Evolutionary conservation across 2,113 vertebrate genomes (phyloP).

Genomic region (Emydura subglobosa): DNA sequence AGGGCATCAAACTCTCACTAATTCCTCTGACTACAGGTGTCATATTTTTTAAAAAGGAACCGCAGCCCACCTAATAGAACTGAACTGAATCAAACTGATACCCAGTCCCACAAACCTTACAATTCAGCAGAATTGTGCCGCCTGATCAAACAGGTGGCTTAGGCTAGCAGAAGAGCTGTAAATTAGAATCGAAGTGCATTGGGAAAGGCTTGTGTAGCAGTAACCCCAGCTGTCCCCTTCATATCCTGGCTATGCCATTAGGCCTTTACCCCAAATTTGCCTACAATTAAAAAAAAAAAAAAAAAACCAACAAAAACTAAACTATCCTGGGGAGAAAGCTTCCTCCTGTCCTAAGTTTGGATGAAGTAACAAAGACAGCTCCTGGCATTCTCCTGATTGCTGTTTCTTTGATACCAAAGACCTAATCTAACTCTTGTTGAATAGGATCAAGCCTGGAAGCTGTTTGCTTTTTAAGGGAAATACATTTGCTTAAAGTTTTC

Average conservation of each 20-base stretch:
- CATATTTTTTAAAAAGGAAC: neutral
- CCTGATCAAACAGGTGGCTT: neutral
- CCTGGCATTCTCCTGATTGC: neutral
- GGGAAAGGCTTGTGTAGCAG: neutral
- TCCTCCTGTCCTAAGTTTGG: neutral
- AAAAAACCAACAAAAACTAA: neutral
- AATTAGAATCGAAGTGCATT: neutral
- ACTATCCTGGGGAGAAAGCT: neutral
- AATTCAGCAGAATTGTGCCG: neutral
- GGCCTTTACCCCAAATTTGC: neutral
- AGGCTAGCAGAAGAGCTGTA: neutral
- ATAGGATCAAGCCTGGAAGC: neutral
- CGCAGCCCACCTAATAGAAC: neutral
- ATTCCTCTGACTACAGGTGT: neutral
- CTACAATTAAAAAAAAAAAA: neutral
- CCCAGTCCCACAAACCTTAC: neutral
- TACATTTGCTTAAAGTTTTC: slow-evolving; percentile 17
- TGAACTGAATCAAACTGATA: neutral
- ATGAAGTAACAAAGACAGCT: neutral
- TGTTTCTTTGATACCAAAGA: neutral
- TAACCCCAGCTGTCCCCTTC: neutral
- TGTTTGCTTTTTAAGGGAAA: slow-evolving; percentile 20
- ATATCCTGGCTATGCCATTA: neutral
- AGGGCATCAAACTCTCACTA: neutral
- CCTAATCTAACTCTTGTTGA: neutral